phyloP scores from a whole-genome alignment of 1,140 invertebrate genomes.

The Drosophila fuyamai region DNA sequence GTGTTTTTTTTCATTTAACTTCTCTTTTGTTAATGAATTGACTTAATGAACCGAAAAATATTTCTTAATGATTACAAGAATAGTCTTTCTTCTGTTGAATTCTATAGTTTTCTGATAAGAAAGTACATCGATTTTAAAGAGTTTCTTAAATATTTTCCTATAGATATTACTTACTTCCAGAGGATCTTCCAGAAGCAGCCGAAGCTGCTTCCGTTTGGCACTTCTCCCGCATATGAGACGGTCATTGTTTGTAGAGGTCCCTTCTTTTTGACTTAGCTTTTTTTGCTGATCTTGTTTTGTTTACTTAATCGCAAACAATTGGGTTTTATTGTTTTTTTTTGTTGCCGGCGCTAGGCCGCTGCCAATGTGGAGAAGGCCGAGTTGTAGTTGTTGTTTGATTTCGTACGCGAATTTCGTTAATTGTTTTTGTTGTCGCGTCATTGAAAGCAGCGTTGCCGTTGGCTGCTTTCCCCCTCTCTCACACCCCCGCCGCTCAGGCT shows the following conservation, averaged over 20 bases:
- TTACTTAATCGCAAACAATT: constrained; percentile 42
- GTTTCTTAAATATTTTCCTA: background rate
- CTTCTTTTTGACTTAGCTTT: constrained; percentile 28
- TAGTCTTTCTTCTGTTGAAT: no score
- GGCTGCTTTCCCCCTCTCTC: constrained; percentile 22
- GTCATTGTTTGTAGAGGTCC: constrained; percentile 87
- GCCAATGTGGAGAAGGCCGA: constrained; percentile 48
- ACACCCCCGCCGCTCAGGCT: constrained; percentile 15
- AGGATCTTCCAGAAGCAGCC: constrained; percentile 95
- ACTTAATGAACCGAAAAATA: no score
- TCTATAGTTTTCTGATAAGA: no score
- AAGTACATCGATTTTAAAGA: background rate
- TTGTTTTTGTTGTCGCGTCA: constrained; percentile 46
- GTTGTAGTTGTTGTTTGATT: constrained; percentile 36
- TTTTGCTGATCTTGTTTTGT: constrained; percentile 33
- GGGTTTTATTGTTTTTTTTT: constrained; percentile 30
- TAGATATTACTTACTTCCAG: constrained; percentile 89
- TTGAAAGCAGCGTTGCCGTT: constrained; percentile 53
- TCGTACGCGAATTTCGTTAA: constrained; percentile 58
- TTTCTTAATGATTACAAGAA: no score
- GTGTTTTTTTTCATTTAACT: no score
- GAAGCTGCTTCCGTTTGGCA: constrained; percentile 95
- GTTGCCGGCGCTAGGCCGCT: constrained; percentile 41
- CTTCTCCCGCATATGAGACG: constrained; percentile 94
- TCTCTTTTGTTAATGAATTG: no score